Conservation (phyloP, 2,797 vertebrate species). For the Pipistrellus pygmaeus region DNA sequence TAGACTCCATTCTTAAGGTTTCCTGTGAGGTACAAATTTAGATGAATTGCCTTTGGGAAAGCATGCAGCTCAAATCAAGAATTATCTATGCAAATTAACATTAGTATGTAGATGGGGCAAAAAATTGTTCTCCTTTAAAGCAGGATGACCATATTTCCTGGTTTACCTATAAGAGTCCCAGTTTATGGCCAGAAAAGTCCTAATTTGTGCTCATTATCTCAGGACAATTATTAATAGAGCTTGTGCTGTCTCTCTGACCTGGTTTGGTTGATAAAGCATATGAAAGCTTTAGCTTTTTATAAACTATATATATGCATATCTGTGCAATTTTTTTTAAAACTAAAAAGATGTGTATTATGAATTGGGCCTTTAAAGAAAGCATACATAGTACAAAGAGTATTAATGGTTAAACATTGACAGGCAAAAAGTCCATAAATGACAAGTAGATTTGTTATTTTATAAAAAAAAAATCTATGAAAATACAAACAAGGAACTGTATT, state of each 20-base stretch:
- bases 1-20: slow-evolving; percentile 94
- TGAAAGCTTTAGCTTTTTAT: slow-evolving; percentile 13
- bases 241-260: neutral
- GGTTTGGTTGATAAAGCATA: slow-evolving; percentile 27
- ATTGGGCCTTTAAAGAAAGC: slow-evolving; percentile 30
- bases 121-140: slow-evolving; percentile 31
- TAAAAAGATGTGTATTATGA: slow-evolving; percentile 26
- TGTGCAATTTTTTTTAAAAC: neutral
- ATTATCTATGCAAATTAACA: slow-evolving; percentile 52
- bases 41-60: slow-evolving; percentile 69
- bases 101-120: neutral
- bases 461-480: slow-evolving; percentile 20
- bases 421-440: slow-evolving; percentile 41
- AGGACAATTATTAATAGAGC: slow-evolving; percentile 45
- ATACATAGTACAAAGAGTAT: slow-evolving; percentile 24
- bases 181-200: slow-evolving; percentile 45
- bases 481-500: neutral
- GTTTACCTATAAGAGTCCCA: neutral
- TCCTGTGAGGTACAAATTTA: slow-evolving; percentile 84
- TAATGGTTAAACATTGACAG: slow-evolving; percentile 22
- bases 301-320: neutral
- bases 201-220: slow-evolving; percentile 47
- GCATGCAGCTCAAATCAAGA: slow-evolving; percentile 41
- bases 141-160: neutral
- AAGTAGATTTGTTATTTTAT: slow-evolving; percentile 23